Base-by-base conservation (phyloP, 2,888 invertebrate genomes). In the Sthenelais limicola region DNA sequence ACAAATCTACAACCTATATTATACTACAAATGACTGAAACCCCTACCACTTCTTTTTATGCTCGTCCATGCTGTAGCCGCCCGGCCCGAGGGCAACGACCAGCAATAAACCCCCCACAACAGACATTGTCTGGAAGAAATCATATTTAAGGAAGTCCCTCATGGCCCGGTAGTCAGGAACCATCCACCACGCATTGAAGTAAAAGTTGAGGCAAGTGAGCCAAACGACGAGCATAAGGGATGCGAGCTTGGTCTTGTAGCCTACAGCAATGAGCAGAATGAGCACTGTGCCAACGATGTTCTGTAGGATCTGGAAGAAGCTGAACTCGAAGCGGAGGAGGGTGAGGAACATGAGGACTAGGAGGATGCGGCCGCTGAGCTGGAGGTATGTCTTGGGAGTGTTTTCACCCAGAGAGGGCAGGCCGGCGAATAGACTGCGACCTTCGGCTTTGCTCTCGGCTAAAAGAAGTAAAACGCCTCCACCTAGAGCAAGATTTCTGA, bases 331-430 rank as follows among this genome's bases (percentile, higher is more conserved):
- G 84, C 97, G 92, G 77, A 99, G 92, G 71, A 99, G 90, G 12
- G 98, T 98, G 84, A 98, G 92, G 88, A 99, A 99, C 99, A 99
- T 99, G 89, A 99, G 97, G 30, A 98, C 97, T 73, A 99, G 91
- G 71, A 99, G 91, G 79, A 98, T 92, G 80, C 99, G 92, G 47
- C 99, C 99, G 71, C 96, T 95, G 43, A 99, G 91, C 89, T 98
- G 97, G 86, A 99, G 91, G 88, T 97, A 96, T 82, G 94, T 96
- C 90, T 98, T 98, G 71, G 97, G 98, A 74, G 82, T 98, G 78
- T 88, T 86, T 83, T 99, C 98, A 69, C 91, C 91, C 73, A 90
- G 82, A 0, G 89, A 89, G 5, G 91, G 91, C 7, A 91, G 89
- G 48, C 99, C 99, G 58, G 99, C 98, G 89, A 99, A 98, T 72